A percentile compares a stretch with the other conserved stretches of the same genome.
Evolutionary conservation across 2,113 vertebrate genomes (phyloP).

Genomic region (Machaerirhynchus nigripectus): DNA sequence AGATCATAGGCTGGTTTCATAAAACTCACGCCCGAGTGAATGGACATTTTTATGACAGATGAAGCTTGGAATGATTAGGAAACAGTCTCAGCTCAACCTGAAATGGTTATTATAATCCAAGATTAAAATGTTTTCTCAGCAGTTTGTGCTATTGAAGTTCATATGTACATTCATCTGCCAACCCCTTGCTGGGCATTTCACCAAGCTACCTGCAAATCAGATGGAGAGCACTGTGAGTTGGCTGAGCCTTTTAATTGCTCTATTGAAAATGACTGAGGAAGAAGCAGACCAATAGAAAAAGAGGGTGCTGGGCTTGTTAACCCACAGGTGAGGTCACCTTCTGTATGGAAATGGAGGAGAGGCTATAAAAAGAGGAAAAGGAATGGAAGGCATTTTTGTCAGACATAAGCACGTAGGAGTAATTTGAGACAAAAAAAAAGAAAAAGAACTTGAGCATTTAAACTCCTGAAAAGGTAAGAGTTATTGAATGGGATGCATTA

Average conservation of each 20-base stretch:
- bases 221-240: background rate
- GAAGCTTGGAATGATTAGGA: background rate
- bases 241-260: background rate
- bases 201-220: background rate
- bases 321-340: background rate
- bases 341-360: background rate
- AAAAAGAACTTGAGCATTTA: background rate
- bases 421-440: background rate
- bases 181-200: background rate
- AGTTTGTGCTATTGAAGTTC: background rate
- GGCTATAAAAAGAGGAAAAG: background rate
- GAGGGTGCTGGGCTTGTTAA: background rate
- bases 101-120: background rate
- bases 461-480: background rate
- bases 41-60: background rate
- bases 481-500: background rate
- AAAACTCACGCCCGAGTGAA: background rate
- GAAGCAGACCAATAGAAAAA: background rate
- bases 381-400: accelerated
- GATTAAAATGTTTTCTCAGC: background rate
- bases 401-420: background rate
- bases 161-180: background rate
- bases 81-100: background rate
- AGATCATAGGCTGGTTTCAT: background rate
- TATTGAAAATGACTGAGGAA: background rate